phyloP scores from a whole-genome alignment of 2,888 invertebrate species.

The Hyalella azteca region DNA sequence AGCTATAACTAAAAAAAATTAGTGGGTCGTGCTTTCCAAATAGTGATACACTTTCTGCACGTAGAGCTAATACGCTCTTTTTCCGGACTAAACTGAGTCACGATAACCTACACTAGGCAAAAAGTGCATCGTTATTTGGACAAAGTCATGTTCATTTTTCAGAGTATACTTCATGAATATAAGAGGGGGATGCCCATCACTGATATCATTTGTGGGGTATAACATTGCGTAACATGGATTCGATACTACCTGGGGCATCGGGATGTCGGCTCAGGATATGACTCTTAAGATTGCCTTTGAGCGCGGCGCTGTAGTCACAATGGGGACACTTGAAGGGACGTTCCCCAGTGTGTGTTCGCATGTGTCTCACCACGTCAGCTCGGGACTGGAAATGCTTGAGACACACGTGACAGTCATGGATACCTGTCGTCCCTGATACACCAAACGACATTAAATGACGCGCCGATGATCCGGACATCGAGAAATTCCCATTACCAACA shows the following conservation, averaged over 20 bases:
- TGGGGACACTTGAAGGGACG: slow-evolving; percentile 40
- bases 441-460: not conserved
- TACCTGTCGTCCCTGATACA: not conserved
- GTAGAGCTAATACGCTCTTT: too few relatives aligned
- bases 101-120: too few relatives aligned
- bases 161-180: too few relatives aligned
- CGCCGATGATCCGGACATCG: not conserved
- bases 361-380: slow-evolving; percentile 40
- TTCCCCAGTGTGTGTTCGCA: slow-evolving; percentile 43
- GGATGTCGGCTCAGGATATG: slow-evolving; percentile 38
- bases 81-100: too few relatives aligned
- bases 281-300: slow-evolving; percentile 41
- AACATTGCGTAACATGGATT: not conserved
- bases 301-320: slow-evolving; percentile 39
- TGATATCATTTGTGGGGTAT: not conserved
- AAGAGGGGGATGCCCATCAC: too few relatives aligned
- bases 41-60: too few relatives aligned
- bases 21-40: too few relatives aligned
- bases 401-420: slow-evolving; percentile 36
- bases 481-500: not conserved
- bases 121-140: too few relatives aligned
- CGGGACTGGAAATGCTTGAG: slow-evolving; percentile 42
- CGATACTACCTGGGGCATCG: not conserved
- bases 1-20: too few relatives aligned
- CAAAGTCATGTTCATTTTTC: too few relatives aligned